These are phyloP conservation scores for Hypomesus transpacificus DNA, from an alignment of 2,113 vertebrate genomes.

Conservation along the genomic window DNA sequence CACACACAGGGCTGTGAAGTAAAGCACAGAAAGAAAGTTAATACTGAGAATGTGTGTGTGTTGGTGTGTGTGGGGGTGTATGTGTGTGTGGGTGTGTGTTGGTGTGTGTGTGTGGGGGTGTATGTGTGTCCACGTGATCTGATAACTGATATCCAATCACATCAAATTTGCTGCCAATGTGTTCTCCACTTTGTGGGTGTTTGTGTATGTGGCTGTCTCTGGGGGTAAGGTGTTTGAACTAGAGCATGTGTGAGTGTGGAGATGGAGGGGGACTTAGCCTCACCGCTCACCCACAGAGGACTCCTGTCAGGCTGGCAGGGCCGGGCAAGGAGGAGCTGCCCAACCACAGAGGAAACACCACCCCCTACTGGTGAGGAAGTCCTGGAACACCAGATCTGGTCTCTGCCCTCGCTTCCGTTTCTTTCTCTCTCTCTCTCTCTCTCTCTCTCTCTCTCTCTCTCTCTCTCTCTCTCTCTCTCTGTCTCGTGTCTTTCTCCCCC, in stretches of 20 bases:
- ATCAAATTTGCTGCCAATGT: too few species aligned
- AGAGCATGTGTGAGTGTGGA: conserved; percentile 11
- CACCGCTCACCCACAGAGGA: too few species aligned
- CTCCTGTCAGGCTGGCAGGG: too few species aligned
- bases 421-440: background rate
- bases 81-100: too few species aligned
- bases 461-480: background rate
- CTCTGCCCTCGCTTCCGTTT: background rate
- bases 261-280: too few species aligned
- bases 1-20: background rate
- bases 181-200: too few species aligned
- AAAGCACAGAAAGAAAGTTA: conserved; percentile 30
- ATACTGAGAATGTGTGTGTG: conserved; percentile 35
- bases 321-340: too few species aligned
- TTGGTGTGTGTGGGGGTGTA: too few species aligned
- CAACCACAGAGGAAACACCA: conserved; percentile 38
- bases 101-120: too few species aligned
- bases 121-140: background rate
- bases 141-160: too few species aligned
- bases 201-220: too few species aligned
- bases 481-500: background rate
- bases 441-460: background rate
- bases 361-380: conserved; percentile 57
- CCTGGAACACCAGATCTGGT: background rate
- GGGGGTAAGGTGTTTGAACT: background rate